Conservation (phyloP, 2,888 invertebrate genomes). For the Phragmatobia fuliginosa region DNA sequence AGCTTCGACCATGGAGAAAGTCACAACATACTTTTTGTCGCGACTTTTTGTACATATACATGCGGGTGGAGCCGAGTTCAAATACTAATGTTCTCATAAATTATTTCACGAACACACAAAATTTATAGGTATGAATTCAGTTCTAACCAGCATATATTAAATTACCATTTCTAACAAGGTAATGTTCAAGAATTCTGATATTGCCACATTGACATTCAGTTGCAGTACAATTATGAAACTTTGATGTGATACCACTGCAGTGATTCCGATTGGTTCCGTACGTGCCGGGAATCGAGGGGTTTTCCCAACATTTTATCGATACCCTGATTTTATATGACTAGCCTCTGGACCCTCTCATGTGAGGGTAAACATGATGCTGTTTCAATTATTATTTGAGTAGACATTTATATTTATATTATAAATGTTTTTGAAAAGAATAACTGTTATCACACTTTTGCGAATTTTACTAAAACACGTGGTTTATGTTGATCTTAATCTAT, state of each 20-base stretch:
- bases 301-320: slow-evolving; percentile 61
- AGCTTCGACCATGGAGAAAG: too few relatives aligned
- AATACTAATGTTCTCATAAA: too few relatives aligned
- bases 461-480: too few relatives aligned
- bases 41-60: too few relatives aligned
- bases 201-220: slow-evolving; percentile 58
- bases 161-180: slow-evolving; percentile 7
- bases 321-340: slow-evolving; percentile 64
- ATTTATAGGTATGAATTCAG: neutral
- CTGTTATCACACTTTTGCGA: too few relatives aligned
- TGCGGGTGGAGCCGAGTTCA: too few relatives aligned
- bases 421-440: too few relatives aligned
- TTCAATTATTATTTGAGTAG: slow-evolving; percentile 44
- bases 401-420: slow-evolving; percentile 49
- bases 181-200: slow-evolving; percentile 15
- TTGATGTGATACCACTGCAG: slow-evolving; percentile 68
- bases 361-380: slow-evolving; percentile 32
- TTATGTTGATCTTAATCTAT: too few relatives aligned
- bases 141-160: neutral
- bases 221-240: slow-evolving; percentile 61
- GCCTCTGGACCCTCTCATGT: slow-evolving; percentile 21
- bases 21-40: too few relatives aligned
- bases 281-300: slow-evolving; percentile 58
- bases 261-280: slow-evolving; percentile 72
- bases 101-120: neutral